phyloP scores from a whole-genome alignment of 30 jellyfish, hydroid and myxozoan species.

The Chrysaora quinquecirrha region DNA sequence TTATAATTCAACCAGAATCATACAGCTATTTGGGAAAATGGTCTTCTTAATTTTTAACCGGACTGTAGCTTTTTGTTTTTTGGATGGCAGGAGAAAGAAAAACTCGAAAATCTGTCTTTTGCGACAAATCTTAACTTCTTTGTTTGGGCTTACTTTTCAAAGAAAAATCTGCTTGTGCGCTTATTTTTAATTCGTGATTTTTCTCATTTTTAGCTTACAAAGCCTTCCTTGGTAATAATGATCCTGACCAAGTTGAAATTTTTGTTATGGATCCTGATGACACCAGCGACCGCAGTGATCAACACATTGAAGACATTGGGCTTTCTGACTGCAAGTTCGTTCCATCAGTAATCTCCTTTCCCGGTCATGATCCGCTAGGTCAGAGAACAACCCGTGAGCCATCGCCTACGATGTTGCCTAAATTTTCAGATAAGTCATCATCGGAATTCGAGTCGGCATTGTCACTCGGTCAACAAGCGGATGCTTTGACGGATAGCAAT shows the following conservation, averaged over 20 bases:
- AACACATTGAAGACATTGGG: constrained; percentile 36
- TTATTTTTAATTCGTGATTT: too few species aligned
- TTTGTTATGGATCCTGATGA: constrained; percentile 18
- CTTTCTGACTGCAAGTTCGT: constrained; percentile 60
- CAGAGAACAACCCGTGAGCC: constrained; percentile 18
- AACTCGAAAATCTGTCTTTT: too few species aligned
- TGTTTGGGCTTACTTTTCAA: too few species aligned
- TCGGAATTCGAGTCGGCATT: neutral
- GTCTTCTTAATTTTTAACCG: too few species aligned
- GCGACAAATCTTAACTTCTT: too few species aligned
- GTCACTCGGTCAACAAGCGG: constrained; percentile 57
- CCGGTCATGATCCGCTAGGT: constrained; percentile 63
- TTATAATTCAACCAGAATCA: too few species aligned
- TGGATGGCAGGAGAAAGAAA: too few species aligned
- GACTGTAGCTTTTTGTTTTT: too few species aligned
- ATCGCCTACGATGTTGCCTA: neutral
- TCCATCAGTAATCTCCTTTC: constrained; percentile 55
- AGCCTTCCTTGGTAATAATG: neutral
- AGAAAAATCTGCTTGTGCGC: too few species aligned
- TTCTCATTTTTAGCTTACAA: neutral
- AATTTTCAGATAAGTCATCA: constrained; percentile 1
- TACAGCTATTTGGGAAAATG: too few species aligned
- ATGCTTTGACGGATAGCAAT: constrained; percentile 7
- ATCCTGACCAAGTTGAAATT: constrained; percentile 15
- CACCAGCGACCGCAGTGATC: constrained; percentile 4